Base-by-base conservation (phyloP, 2,888 invertebrate genomes). In the Torymus auratus region DNA sequence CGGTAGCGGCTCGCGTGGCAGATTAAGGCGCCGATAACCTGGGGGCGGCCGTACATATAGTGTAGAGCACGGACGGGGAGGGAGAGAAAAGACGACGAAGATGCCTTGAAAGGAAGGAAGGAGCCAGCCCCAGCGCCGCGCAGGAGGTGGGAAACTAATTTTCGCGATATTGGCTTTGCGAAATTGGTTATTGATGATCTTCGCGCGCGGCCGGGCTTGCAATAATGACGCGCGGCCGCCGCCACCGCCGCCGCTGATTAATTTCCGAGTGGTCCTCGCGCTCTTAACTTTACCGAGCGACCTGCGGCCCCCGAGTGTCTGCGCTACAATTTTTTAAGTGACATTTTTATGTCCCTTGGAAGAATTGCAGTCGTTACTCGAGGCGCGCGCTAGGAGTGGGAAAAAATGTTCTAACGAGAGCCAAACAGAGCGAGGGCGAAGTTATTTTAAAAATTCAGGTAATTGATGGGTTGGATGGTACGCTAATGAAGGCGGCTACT, bases 111-210 rank as follows among this genome's bases (percentile, higher is more conserved):
- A 23, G 28, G 13, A 41, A 60, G 12, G 17, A 52, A 20, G n/a
- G 60, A 62, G 28, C 28, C 28, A 14, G 41, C 15, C n/a, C 58
- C 52, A 13, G 23, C 53, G 55, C 5, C 53, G 55, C 5, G 28
- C 28, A 28, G 28, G 55, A 28, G 71, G 56, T 11, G 28, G 62
- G 60, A 75, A 89, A 89, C 88, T 89, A 89, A 89, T 89, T 89
- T 88, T 89, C 88, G 86, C 87, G 87, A 88, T 89, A 89, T 89
- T 88, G 88, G 87, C 87, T 88, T 88, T 88, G 86, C 85, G 86
- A 88, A 89, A 89, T 89, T 88, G 88, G 87, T 89, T 89, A 89
- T 89, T 87, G 88, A 88, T 89, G 88, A 88, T 87, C 88, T 86
- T 85, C 85, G 70, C 72, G 82, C 84, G 85, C 83, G 83, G 83